A percentile compares a stretch with the other conserved stretches of the same genome.
Conservation (phyloP, 2,888 invertebrate species). For the Drymonia ruficornis region DNA sequence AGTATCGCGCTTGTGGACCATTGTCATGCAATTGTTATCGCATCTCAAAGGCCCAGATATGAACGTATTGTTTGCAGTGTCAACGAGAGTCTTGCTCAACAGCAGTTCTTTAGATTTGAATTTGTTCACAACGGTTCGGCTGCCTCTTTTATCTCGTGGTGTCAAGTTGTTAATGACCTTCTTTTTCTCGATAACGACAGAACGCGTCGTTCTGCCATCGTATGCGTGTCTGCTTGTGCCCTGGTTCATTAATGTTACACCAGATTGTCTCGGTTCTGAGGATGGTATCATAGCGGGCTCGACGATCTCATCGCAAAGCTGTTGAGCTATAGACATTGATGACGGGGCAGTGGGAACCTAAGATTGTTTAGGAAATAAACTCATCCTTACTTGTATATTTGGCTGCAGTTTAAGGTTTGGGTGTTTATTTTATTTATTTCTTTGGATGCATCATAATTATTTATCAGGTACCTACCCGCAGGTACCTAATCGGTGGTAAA, state of each 20-base stretch:
- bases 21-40: slow-evolving; percentile 57
- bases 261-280: slow-evolving; percentile 3
- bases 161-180: slow-evolving; percentile 44
- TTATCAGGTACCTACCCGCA: no score
- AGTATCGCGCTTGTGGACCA: slow-evolving; percentile 50
- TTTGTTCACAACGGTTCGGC: slow-evolving; percentile 32
- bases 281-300: slow-evolving; percentile 46
- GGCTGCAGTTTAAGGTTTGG: neutral
- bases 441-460: slow-evolving; percentile 5
- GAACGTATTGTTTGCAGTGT: slow-evolving; percentile 53
- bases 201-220: slow-evolving; percentile 36
- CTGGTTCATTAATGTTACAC: slow-evolving; percentile 12
- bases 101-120: slow-evolving; percentile 45
- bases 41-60: slow-evolving; percentile 51
- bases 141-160: slow-evolving; percentile 29
- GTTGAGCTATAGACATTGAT: slow-evolving; percentile 62
- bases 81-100: slow-evolving; percentile 41
- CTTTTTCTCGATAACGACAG: slow-evolving; percentile 49
- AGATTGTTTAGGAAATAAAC: neutral
- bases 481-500: no score
- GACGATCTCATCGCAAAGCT: slow-evolving; percentile 61
- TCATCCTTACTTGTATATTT: slow-evolving; percentile 6
- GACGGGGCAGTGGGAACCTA: neutral
- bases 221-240: slow-evolving; percentile 25
- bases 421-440: slow-evolving; percentile 9